A percentile compares a stretch with the other conserved stretches of the same genome.
phyloP scores from a whole-genome alignment of 2,888 invertebrate species.

The Stenotaenia linearis region DNA sequence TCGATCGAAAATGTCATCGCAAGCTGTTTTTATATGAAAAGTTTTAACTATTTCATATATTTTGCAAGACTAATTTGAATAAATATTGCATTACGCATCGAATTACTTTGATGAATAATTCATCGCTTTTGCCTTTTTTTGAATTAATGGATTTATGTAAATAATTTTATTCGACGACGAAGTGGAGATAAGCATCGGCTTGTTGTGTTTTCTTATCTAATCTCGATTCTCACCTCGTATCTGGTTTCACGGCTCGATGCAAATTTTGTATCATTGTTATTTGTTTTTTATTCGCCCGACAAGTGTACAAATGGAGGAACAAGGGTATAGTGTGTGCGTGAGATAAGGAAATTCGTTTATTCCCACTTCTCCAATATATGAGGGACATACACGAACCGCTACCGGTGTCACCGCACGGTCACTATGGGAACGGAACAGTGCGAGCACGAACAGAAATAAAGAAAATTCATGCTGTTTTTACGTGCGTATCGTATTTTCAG shows the following conservation, averaged over 20 bases:
- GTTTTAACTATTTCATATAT: no score
- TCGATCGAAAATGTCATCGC: slow-evolving; percentile 3
- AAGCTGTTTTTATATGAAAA: neutral
- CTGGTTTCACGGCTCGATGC: neutral
- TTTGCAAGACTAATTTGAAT: neutral
- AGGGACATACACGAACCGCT: neutral
- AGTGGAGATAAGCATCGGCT: neutral
- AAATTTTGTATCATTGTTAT: neutral
- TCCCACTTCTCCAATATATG: slow-evolving; percentile 8
- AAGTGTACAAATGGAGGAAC: neutral
- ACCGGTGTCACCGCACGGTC: slow-evolving; percentile 15
- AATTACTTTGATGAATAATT: neutral
- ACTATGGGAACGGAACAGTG: neutral
- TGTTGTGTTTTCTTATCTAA: neutral
- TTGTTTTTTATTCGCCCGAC: neutral
- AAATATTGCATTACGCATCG: neutral
- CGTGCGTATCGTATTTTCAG: slow-evolving; percentile 17
- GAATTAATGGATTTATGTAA: slow-evolving; percentile 14
- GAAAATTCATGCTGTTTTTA: slow-evolving; percentile 21
- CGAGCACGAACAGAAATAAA: neutral
- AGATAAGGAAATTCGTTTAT: slow-evolving; percentile 8
- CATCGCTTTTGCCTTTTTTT: neutral
- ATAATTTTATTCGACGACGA: neutral
- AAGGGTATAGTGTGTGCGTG: neutral
- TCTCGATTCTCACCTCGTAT: slow-evolving; percentile 7